These are phyloP conservation scores for Melipona beecheii DNA, from an alignment of 2,888 invertebrate genomes.

Conservation along the genomic window DNA sequence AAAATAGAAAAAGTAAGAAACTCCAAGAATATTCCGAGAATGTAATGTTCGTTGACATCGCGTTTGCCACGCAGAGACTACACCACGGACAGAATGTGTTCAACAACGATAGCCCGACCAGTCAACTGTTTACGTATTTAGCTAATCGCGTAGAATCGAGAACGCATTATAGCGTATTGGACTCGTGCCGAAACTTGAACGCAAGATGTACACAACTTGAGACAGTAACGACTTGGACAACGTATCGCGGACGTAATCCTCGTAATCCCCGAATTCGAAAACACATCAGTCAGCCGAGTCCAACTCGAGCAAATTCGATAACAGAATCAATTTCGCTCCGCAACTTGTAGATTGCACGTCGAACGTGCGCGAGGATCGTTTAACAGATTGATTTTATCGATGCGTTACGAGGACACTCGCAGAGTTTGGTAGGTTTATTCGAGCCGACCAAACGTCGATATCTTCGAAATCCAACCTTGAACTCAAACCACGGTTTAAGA, in stretches of 20 bases:
- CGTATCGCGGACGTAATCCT: background rate
- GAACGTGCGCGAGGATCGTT: background rate
- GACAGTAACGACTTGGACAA: slow-evolving; percentile 2
- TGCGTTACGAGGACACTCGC: background rate
- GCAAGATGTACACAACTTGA: background rate
- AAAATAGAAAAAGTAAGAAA: too few species aligned
- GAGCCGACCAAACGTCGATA: background rate
- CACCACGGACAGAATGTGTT: too few species aligned
- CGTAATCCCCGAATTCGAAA: slow-evolving; percentile 23
- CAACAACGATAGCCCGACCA: background rate
- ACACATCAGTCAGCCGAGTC: slow-evolving; percentile 5
- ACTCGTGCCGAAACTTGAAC: slow-evolving; percentile 1
- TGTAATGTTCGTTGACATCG: too few species aligned
- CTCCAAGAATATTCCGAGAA: too few species aligned
- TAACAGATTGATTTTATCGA: slow-evolving; percentile 55
- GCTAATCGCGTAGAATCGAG: slow-evolving; percentile 13
- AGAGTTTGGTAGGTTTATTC: too few species aligned
- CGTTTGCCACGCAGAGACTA: background rate
- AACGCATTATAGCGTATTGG: slow-evolving; percentile 9
- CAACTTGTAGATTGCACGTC: background rate
- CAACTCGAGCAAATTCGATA: background rate
- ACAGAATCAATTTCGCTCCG: slow-evolving; percentile 21
- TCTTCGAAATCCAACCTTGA: background rate
- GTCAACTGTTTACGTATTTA: background rate
- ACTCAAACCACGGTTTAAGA: background rate